Evolutionary conservation across 1,140 invertebrate genomes (phyloP).

Genomic region (Hylaeus anthracinus): DNA sequence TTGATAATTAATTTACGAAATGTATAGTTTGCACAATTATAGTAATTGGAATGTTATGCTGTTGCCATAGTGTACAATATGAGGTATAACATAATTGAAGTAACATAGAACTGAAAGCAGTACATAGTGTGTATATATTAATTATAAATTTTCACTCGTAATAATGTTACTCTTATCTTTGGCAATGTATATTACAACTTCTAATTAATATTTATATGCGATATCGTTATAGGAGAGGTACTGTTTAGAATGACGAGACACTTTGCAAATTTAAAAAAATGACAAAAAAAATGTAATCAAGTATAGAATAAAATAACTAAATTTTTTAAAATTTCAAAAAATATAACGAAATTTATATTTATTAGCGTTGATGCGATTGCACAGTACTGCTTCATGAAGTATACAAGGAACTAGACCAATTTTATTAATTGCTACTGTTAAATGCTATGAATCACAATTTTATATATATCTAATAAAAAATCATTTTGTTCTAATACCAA

Average conservation of each 20-base stretch:
- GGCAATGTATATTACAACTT: constrained; percentile 12
- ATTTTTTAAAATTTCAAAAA: neutral
- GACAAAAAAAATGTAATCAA: neutral
- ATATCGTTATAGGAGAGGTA: neutral
- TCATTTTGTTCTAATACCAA: neutral
- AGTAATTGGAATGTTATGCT: constrained; percentile 24
- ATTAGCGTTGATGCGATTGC: constrained; percentile 5
- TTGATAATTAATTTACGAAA: neutral
- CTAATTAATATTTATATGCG: constrained; percentile 5
- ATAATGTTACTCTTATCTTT: constrained; percentile 37
- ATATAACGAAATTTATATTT: neutral
- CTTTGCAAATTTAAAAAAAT: constrained; percentile 6
- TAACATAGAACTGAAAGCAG: neutral
- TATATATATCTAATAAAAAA: neutral
- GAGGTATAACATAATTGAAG: neutral
- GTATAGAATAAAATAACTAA: neutral
- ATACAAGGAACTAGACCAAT: neutral
- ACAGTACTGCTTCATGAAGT: neutral
- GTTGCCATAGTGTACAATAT: neutral
- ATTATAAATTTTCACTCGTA: neutral
- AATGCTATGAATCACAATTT: constrained; percentile 31
- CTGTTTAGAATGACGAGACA: neutral
- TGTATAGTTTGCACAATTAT: neutral
- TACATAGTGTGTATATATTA: neutral
- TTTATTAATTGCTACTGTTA: neutral